Evolutionary conservation across 2,888 invertebrate species (phyloP), one percentile per base, ranked within the genome.

Genomic region (Mesoligia furuncula): DNA sequence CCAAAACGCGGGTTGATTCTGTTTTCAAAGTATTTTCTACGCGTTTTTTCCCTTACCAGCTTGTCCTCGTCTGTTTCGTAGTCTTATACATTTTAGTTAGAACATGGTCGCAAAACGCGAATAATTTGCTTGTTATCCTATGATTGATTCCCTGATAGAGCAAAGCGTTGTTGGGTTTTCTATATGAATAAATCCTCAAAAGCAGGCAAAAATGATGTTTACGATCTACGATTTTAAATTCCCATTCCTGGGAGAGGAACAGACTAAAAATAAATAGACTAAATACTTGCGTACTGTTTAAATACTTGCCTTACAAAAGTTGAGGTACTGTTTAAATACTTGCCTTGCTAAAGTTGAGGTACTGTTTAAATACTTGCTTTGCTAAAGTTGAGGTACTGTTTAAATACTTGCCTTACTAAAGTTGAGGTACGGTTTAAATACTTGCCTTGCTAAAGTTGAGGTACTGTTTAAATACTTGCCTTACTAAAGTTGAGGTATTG

Each of bases 271-370:
- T 59, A 17, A 61, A 15, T 31, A 15, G 2, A 59, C 7, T 13
- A 27, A 39, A 39, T 39, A 39, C 31, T 31, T 31, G 31, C 31
- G 64, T 88, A 81, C 4, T 82, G 77, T 48, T 88, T 86, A 0
- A n/a, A n/a, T n/a, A 39, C 31, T 31, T 31, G 31, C 31, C 82
- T 89, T 92, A 17, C 88, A 91, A 48, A 94, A 91, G 64, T 91
- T 92, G 2, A 93, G 86, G 64, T 88, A 81, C 4, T 82, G 77
- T 48, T 88, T 86, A 0, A n/a, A n/a, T n/a, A n/a, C n/a, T n/a
- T n/a, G n/a, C n/a, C n/a, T n/a, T n/a, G n/a, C n/a, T 91, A 48
- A 94, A 91, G 64, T 91, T 92, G 2, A 93, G 86, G 64, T 88
- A 81, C 4, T 82, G 77, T 48, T 88, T 86, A 0, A n/a, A n/a